Base-by-base conservation (phyloP, 2,113 vertebrate species). In the Zosterops lateralis region DNA sequence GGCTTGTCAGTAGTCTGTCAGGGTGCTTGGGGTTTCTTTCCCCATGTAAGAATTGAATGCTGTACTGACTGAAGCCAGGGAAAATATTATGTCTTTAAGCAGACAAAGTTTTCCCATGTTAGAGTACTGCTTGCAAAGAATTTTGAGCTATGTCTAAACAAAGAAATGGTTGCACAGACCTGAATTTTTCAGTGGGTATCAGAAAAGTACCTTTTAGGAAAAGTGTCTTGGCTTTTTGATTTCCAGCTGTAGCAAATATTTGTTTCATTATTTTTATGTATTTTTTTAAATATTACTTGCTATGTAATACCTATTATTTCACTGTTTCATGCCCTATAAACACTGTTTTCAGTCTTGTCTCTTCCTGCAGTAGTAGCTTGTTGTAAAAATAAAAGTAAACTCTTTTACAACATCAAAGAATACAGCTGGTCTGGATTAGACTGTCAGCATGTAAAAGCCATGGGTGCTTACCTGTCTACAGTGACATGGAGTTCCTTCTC, bases 121-220 rank as follows among this genome's bases (percentile, higher is more conserved):
- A n/a, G 20, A 81, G 21, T 61, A 57, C 24, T 73, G 48, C 28
- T 61, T 88, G 65, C n/a, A 71, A 80, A 95, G 56, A 80, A 31
- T 80, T 91, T 84, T 97, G 61, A 90, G 31, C 64, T 90, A 44
- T 79, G 24, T 85, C 40, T 72, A 72, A 93, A 79, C 32, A n/a
- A 57, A 50, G 75, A 87, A 91, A 95, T 84, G 36, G 36, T 85
- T 92, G 44, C n/a, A 56, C 36, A 93, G 71, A 83, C 74, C 61
- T 92, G 80, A 94, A 81, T 67, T 95, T 96, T 95, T 86, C 90
- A 94, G 24, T 72, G 56, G 34, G 40, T 58, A 93, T 51, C 34
- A 96, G 75, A 96, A 96, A 93, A 95, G 66, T 61, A 38, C 58
- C 82, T 97, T 96, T 94, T 50, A 96, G 91, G 57, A 38, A 40